Conservation (phyloP, 2,113 vertebrate genomes). For the Mobula hypostoma region DNA sequence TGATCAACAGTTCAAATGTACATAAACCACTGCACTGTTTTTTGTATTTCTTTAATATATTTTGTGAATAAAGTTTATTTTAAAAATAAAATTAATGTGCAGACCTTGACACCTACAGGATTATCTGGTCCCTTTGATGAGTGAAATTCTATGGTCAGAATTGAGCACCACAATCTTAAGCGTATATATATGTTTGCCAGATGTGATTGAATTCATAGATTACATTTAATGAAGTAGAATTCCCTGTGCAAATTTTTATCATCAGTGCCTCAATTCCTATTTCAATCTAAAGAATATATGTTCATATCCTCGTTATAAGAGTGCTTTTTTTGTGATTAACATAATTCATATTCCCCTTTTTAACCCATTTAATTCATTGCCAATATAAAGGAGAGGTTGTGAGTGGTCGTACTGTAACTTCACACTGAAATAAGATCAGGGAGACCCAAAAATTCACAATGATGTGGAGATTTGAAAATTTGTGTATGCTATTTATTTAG, state of each 20-base stretch:
- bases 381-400: neutral
- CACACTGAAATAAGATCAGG: too few relatives aligned
- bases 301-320: neutral
- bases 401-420: neutral
- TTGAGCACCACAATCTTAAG: neutral
- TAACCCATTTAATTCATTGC: neutral
- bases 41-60: too few relatives aligned
- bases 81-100: neutral
- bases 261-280: neutral
- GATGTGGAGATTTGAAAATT: too few relatives aligned
- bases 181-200: neutral
- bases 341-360: neutral
- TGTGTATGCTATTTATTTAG: too few relatives aligned
- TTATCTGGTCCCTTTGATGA: neutral
- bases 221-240: neutral
- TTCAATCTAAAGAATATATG: neutral
- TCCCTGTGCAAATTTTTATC: neutral
- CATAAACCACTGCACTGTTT: too few relatives aligned
- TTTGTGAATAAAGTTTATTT: too few relatives aligned
- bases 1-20: too few relatives aligned
- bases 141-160: neutral
- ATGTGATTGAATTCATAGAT: neutral
- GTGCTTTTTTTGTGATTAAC: neutral
- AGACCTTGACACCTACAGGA: neutral
- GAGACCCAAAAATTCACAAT: too few relatives aligned